Evolutionary conservation across 2,888 invertebrate genomes (phyloP), one percentile per base, ranked within the genome.

Genomic region (Lampropteryx suffumata): DNA sequence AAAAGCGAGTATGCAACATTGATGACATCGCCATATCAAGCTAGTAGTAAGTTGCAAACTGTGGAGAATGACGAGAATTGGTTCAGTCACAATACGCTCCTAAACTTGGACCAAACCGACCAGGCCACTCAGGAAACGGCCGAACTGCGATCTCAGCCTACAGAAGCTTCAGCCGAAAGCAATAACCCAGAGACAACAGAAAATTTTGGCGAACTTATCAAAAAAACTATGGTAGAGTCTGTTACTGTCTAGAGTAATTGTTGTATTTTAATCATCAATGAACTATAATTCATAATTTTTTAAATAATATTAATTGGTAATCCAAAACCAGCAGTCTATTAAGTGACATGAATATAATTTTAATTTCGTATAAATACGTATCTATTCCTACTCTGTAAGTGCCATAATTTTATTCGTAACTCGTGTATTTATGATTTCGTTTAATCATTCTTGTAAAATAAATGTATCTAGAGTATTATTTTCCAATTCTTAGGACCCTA

Each of bases 161-260:
- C 73, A 28, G 75, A 63, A 41, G 52, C 64, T 36, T 60, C 73
- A 59, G 55, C 64, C 21, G 79, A 80, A 57, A 63, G 55, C 70
- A 76, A 71, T 57, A 64, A 64, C 32, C 55, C 71, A 12, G 89
- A 89, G 41, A 64, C 79, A 27, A 81, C 82, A 64, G 96, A 96
- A 71, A 97, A 97, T 81, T 96, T 97, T 74, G 97, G 97, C 44
- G 97, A 97, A 90, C 95, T 97, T 69, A 97, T 97, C 66, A 97
- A 97, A 84, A 96, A 97, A 85, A 95, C 96, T 58, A 96, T 97
- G 93, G 96, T 97, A 75, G 97, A 97, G 83, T 96, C 96, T 69
- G 96, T 96, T 69, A 95, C 94, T 69, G 95, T 95, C 89, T 96
- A 93, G 92, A 83, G 73, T 80, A 78, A 76, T 73, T 84, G 82